phyloP scores from a whole-genome alignment of 2,888 invertebrate genomes.

The Lithophane socia region DNA sequence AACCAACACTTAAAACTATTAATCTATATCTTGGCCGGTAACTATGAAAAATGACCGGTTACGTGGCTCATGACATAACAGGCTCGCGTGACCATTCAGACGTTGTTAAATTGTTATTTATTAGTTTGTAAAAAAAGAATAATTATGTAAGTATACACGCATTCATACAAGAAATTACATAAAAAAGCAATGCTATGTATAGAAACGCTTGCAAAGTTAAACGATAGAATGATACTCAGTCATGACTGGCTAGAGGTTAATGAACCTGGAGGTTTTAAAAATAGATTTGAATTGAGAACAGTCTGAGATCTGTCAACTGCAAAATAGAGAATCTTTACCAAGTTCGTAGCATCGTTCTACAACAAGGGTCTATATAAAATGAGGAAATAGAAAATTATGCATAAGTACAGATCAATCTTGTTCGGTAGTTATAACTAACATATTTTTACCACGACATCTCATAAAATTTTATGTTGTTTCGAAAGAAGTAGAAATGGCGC shows the following conservation, averaged over 20 bases:
- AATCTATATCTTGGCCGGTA: conserved; percentile 41
- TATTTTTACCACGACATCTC: background rate
- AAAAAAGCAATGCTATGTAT: background rate
- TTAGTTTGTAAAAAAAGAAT: conserved; percentile 38
- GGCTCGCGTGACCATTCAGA: conserved; percentile 55
- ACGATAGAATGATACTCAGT: background rate
- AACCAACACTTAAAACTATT: conserved; percentile 23
- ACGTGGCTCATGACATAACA: conserved; percentile 26
- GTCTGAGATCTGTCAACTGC: background rate
- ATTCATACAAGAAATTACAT: conserved; percentile 14
- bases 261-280: background rate
- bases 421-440: too few relatives aligned
- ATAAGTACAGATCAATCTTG: background rate
- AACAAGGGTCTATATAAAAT: background rate
- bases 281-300: background rate
- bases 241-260: background rate
- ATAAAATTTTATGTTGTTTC: background rate
- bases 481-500: background rate
- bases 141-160: conserved; percentile 26
- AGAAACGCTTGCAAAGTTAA: background rate
- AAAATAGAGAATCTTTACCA: background rate
- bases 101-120: conserved; percentile 55
- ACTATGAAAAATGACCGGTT: conserved; percentile 45
- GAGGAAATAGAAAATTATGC: background rate
- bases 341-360: background rate